Evolutionary conservation across 2,888 invertebrate species (phyloP), one percentile per base, ranked within the genome.

Genomic region (Pheosia gnoma): DNA sequence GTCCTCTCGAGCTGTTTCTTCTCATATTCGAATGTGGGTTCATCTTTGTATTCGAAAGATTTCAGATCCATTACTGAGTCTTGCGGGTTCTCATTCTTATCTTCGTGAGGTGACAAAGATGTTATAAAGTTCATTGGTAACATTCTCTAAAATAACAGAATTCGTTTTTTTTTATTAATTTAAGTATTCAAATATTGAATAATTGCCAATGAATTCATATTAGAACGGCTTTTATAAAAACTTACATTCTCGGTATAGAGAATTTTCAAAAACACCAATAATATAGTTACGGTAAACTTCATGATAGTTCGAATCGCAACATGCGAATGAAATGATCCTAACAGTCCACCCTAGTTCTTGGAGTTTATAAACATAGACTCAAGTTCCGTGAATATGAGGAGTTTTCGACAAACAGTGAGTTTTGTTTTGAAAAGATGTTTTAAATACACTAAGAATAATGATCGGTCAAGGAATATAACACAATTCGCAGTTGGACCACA

Each of bases 291-390:
- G 54, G 74, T 67, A 54, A 71, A 66, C 79, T 67, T 78, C 90
- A 91, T 91, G 77, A 77, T 79, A 63, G 67, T 74, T 72, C 67
- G 72, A 68, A 63, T 67, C 59, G 66, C 75, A 64, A 77, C 71
- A 68, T 70, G 63, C 57, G 55, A 77, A 71, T 80, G 70, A 75
- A 82, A 70, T 79, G 79, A 77, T 60, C 66, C 59, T 57, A 61
- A 66, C 62, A 60, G 58, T 62, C 70, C 62, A 63, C 67, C 65
- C 70, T 68, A 65, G 59, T 67, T 76, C 57, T 63, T 59, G 66
- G 71, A 71, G 79, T 88, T 88, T 85, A 79, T 82, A 88, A 90
- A 90, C 85, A 85, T 59, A 63, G 59, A 57, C 65, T 73, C 68
- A 59, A 66, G 55, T 76, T 62, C 62, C 71, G 74, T 74, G 72